Evolutionary conservation across 23 tunicate species (phyloP).

Genomic region (Ciona savignyi): DNA sequence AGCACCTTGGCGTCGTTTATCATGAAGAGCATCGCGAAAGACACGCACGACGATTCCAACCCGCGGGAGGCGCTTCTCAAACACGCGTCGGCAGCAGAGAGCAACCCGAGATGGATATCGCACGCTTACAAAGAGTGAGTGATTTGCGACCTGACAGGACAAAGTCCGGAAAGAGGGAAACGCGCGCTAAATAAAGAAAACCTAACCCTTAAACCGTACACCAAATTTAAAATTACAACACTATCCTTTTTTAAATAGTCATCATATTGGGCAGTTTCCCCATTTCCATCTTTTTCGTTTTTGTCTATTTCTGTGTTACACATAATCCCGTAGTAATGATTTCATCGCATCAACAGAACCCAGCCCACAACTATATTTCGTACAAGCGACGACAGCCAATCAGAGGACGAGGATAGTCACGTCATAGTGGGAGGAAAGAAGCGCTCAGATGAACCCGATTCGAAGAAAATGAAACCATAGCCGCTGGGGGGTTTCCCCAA

Average conservation of each 20-base stretch:
- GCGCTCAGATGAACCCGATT: slow-evolving; percentile 43
- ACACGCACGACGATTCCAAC: slow-evolving; percentile 70
- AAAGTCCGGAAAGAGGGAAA: too few relatives aligned
- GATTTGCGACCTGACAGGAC: too few relatives aligned
- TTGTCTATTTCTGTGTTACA: too few relatives aligned
- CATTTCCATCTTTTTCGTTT: too few relatives aligned
- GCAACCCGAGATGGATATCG: slow-evolving; percentile 62
- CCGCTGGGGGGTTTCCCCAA: too few relatives aligned
- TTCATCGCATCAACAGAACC: slow-evolving; percentile 34
- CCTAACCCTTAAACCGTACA: too few relatives aligned
- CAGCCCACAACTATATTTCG: slow-evolving; percentile 54
- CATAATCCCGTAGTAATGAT: too few relatives aligned
- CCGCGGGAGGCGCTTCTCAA: slow-evolving; percentile 79
- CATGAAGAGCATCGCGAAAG: slow-evolving; percentile 89
- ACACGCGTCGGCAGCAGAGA: slow-evolving; percentile 70
- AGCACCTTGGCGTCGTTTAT: slow-evolving; percentile 85
- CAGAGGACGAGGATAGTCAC: slow-evolving; percentile 64
- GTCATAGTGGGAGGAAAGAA: slow-evolving; percentile 66
- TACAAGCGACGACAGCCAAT: slow-evolving; percentile 18
- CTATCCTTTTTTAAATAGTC: too few relatives aligned
- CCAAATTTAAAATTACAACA: too few relatives aligned
- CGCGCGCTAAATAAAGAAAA: too few relatives aligned
- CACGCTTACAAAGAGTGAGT: slow-evolving; percentile 85
- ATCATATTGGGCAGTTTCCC: too few relatives aligned
- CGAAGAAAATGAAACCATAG: slow-evolving; percentile 31